Conservation (phyloP, 2,888 invertebrate genomes). For the Aquatica leii region DNA sequence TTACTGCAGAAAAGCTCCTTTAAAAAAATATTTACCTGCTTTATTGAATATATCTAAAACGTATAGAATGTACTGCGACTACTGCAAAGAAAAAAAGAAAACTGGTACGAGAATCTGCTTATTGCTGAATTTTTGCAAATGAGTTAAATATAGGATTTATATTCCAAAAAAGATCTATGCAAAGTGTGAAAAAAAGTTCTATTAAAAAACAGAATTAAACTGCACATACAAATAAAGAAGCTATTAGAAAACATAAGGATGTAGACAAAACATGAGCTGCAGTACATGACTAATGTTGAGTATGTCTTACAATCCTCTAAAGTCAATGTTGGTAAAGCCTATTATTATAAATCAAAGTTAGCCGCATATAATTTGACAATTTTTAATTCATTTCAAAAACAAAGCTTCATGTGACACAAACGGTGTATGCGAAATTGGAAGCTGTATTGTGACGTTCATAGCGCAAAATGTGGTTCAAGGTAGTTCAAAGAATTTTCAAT, state of each 20-base stretch:
- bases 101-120: neutral
- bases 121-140: neutral
- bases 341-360: too few species aligned
- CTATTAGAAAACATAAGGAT: neutral
- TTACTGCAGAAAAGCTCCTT: neutral
- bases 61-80: neutral
- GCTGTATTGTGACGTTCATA: too few species aligned
- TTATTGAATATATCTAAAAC: neutral
- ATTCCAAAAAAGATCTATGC: neutral
- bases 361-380: slow-evolving; percentile 10
- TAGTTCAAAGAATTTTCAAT: too few species aligned
- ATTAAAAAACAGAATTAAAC: neutral
- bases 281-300: neutral
- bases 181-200: neutral
- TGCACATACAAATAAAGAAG: neutral
- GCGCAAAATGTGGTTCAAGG: too few species aligned
- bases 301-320: slow-evolving; percentile 1
- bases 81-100: neutral
- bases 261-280: neutral
- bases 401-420: neutral
- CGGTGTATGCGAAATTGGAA: neutral
- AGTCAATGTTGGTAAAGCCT: slow-evolving; percentile 4
- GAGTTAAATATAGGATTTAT: slow-evolving; percentile 2
- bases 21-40: slow-evolving; percentile 4
- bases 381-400: slow-evolving; percentile 6